A percentile compares a stretch with the other conserved stretches of the same genome.
Conservation (phyloP, 2,113 vertebrate genomes). For the Cottus gobio region DNA sequence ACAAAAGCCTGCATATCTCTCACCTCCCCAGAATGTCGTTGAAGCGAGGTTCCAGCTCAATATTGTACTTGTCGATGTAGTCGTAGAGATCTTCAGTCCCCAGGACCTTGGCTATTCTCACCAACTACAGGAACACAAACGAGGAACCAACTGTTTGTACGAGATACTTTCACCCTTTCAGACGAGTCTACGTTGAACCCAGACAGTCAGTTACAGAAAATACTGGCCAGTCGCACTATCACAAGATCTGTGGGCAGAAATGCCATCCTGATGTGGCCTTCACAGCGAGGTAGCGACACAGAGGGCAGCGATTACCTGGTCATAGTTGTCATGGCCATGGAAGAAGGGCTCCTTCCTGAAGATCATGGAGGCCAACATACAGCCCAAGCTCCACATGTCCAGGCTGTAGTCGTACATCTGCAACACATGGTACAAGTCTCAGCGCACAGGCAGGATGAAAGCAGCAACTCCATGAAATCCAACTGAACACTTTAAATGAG, state of each 20-base stretch:
- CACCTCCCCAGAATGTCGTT: conserved; percentile 87
- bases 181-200: no score
- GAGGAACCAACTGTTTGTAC: background rate
- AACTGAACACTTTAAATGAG: background rate
- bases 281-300: background rate
- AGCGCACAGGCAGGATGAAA: background rate
- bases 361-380: conserved; percentile 88
- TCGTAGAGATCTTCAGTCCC: conserved; percentile 87
- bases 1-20: conserved; percentile 9
- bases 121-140: conserved; percentile 75
- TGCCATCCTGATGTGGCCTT: background rate
- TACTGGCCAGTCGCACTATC: background rate
- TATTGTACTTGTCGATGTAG: conserved; percentile 88
- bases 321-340: conserved; percentile 87
- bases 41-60: conserved; percentile 86
- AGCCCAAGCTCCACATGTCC: conserved; percentile 87
- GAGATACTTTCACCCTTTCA: background rate
- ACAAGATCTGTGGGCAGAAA: background rate
- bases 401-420: conserved; percentile 88
- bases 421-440: conserved; percentile 9
- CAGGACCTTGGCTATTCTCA: conserved; percentile 87
- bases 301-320: conserved; percentile 72
- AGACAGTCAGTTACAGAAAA: background rate
- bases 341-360: conserved; percentile 88
- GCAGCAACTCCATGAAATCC: background rate